Conservation (phyloP, 1,140 invertebrate genomes). For the Akabosia matsudoensis region DNA sequence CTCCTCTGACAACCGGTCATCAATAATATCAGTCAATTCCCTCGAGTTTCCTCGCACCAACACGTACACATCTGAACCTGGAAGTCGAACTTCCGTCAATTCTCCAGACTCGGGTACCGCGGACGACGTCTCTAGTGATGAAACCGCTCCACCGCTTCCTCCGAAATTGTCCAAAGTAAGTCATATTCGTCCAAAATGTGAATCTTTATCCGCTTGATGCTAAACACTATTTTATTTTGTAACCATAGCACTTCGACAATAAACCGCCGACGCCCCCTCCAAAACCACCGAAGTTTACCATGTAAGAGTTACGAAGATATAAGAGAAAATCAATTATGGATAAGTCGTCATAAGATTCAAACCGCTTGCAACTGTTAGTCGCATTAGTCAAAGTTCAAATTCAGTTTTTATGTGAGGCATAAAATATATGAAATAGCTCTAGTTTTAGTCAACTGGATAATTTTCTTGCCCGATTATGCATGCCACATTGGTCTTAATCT, state of each 20-base stretch:
- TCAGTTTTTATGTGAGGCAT: too few relatives aligned
- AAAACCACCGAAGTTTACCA: constrained; percentile 2
- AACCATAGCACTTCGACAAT: background rate
- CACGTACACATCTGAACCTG: constrained; percentile 41
- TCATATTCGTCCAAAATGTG: background rate
- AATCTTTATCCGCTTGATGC: too few relatives aligned
- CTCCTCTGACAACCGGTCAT: constrained; percentile 40
- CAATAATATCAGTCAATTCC: constrained; percentile 40
- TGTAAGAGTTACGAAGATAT: background rate
- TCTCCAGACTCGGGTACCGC: constrained; percentile 33
- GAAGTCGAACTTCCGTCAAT: constrained; percentile 41
- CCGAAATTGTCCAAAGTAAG: constrained; percentile 32
- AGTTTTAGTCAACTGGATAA: too few relatives aligned
- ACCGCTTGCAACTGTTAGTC: too few relatives aligned
- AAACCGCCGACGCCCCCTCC: background rate
- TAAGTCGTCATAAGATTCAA: background rate
- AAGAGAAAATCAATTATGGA: background rate
- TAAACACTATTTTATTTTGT: background rate
- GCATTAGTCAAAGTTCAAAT: too few relatives aligned
- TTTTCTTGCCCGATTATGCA: too few relatives aligned
- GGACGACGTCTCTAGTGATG: constrained; percentile 26
- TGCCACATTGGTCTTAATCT: too few relatives aligned
- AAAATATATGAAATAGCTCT: too few relatives aligned
- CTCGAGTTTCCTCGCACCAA: constrained; percentile 30
- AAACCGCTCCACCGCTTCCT: constrained; percentile 36